Conservation (phyloP, 1,140 invertebrate species). For the Berghia stephanieae region DNA sequence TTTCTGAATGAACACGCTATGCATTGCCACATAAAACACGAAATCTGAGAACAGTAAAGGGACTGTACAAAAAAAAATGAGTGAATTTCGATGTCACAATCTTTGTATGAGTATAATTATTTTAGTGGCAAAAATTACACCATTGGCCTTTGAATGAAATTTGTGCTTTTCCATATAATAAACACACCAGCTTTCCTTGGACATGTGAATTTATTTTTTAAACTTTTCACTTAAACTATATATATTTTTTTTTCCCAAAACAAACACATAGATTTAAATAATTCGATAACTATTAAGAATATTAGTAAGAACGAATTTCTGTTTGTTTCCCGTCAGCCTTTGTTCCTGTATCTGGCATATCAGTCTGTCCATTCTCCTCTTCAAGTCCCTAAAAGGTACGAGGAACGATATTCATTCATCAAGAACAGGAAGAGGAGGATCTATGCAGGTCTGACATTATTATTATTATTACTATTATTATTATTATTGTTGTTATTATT, state of each 20-base stretch:
- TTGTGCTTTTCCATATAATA: too few species aligned
- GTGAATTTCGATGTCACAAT: too few species aligned
- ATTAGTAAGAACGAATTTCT: not conserved
- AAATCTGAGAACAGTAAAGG: too few species aligned
- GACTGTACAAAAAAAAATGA: too few species aligned
- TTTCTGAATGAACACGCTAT: too few species aligned
- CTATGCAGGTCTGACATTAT: conserved; percentile 23
- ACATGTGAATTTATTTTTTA: not conserved
- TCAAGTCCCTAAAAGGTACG: conserved; percentile 61
- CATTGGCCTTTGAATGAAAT: too few species aligned
- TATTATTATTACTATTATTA: not conserved
- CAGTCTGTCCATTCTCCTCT: conserved; percentile 57
- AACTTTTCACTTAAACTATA: not conserved
- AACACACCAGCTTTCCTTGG: too few species aligned
- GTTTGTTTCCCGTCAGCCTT: conserved; percentile 42
- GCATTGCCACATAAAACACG: too few species aligned
- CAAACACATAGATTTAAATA: not conserved
- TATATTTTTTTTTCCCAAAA: not conserved
- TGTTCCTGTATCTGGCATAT: conserved; percentile 61
- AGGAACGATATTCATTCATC: conserved; percentile 58
- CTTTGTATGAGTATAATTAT: too few species aligned
- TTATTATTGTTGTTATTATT: not conserved
- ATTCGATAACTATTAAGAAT: not conserved
- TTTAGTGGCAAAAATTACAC: too few species aligned
- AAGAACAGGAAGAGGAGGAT: conserved; percentile 43